These are phyloP conservation scores for Exocentrus adspersus DNA, from an alignment of 2,888 invertebrate genomes.

Conservation along the genomic window DNA sequence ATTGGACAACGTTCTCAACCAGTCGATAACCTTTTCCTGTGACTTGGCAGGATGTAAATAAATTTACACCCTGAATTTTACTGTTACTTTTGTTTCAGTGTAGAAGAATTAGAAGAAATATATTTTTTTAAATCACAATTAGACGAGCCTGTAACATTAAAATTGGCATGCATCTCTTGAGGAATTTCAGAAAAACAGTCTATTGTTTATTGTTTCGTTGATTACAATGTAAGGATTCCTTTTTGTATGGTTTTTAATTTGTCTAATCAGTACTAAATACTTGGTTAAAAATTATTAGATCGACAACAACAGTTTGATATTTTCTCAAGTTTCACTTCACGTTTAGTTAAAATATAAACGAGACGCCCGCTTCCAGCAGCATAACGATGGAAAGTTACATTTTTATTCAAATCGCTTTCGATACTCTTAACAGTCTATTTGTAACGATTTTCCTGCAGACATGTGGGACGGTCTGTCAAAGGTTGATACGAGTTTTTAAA, in stretches of 20 bases:
- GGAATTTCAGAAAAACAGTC: not conserved
- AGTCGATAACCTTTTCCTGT: constrained; percentile 45
- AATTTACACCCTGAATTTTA: no score
- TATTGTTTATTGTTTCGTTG: not conserved
- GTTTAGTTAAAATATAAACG: no score
- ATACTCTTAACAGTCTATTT: not conserved
- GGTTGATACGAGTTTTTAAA: not conserved
- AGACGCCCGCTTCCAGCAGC: not conserved
- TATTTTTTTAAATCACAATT: no score
- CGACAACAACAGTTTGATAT: no score
- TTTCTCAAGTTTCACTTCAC: no score
- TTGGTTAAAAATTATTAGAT: no score
- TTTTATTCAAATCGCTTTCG: constrained; percentile 7
- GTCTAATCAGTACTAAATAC: no score
- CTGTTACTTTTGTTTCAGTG: no score
- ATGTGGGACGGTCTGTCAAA: not conserved
- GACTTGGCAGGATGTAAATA: no score
- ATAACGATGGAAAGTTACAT: constrained; percentile 1
- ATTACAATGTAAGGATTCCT: not conserved
- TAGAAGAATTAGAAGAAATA: no score
- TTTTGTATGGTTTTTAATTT: no score
- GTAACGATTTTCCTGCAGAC: not conserved
- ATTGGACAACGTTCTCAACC: constrained; percentile 13
- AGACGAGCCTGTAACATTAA: not conserved
- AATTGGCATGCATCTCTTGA: not conserved